Evolutionary conservation across 2,113 vertebrate species (phyloP).

Genomic region (Lepisosteus oculatus): DNA sequence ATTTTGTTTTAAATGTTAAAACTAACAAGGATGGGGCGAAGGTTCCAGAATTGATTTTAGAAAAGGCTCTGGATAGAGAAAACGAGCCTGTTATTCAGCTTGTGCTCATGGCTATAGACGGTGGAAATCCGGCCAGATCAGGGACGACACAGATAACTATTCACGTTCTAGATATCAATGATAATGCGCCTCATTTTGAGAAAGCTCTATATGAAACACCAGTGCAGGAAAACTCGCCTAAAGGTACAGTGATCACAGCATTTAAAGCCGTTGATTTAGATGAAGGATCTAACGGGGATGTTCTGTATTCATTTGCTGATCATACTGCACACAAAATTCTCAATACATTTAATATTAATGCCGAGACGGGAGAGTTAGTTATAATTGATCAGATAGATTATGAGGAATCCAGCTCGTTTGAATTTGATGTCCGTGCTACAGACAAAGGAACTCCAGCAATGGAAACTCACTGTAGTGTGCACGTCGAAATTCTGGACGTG

Average conservation of each 20-base stretch:
- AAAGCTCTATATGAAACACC: constrained; percentile 56
- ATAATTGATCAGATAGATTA: constrained; percentile 69
- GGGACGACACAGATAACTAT: constrained; percentile 64
- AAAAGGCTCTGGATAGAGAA: constrained; percentile 48
- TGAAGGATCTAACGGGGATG: constrained; percentile 69
- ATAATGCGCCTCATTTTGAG: constrained; percentile 75
- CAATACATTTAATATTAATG: constrained; percentile 66
- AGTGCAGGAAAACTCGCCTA: constrained; percentile 63
- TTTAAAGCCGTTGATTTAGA: constrained; percentile 76
- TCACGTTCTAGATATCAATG: constrained; percentile 73
- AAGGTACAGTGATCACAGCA: constrained; percentile 57
- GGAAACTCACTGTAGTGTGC: constrained; percentile 67
- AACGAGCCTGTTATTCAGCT: constrained; percentile 52
- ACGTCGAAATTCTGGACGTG: constrained; percentile 70
- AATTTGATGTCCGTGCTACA: constrained; percentile 74
- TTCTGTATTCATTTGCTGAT: constrained; percentile 70
- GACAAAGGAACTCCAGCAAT: constrained; percentile 68
- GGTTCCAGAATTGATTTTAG: constrained; percentile 43
- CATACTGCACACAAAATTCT: constrained; percentile 61
- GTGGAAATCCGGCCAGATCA: constrained; percentile 64
- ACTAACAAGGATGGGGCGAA: constrained; percentile 41
- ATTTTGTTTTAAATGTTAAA: constrained; percentile 43
- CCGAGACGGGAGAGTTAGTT: constrained; percentile 65
- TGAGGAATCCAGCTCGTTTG: constrained; percentile 64
- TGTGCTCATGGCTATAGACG: constrained; percentile 59